Conservation (phyloP, 2,797 vertebrate genomes). For the Rhinoraja longicauda region DNA sequence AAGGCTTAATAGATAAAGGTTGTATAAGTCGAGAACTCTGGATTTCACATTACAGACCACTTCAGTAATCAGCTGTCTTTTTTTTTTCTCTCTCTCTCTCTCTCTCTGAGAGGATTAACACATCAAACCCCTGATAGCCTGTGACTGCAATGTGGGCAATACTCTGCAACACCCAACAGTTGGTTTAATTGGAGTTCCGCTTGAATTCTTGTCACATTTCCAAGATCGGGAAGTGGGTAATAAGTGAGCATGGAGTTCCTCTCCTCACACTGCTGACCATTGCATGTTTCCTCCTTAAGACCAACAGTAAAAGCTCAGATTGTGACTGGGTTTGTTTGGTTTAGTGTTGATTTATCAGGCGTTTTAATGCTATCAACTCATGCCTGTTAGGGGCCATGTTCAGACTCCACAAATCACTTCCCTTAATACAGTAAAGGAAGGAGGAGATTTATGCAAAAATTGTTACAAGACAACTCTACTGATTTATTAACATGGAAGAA, state of each 20-base stretch:
- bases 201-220: neutral
- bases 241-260: neutral
- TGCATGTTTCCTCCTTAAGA: neutral
- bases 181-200: slow-evolving; percentile 16
- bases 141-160: neutral
- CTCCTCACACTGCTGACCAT: neutral
- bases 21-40: neutral
- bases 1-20: neutral
- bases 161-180: slow-evolving; percentile 24
- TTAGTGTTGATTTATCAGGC: slow-evolving; percentile 21
- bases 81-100: too few relatives aligned
- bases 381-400: neutral
- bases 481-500: slow-evolving; percentile 29
- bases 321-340: neutral
- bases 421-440: neutral
- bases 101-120: slow-evolving; percentile 10
- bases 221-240: neutral
- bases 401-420: neutral
- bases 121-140: neutral
- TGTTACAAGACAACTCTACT: neutral
- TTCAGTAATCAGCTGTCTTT: neutral
- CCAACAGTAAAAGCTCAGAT: neutral
- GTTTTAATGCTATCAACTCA: neutral
- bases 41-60: neutral
- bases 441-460: neutral